Conservation (phyloP, 2,797 vertebrate genomes). For the Parauchenoglanis punctatus region DNA sequence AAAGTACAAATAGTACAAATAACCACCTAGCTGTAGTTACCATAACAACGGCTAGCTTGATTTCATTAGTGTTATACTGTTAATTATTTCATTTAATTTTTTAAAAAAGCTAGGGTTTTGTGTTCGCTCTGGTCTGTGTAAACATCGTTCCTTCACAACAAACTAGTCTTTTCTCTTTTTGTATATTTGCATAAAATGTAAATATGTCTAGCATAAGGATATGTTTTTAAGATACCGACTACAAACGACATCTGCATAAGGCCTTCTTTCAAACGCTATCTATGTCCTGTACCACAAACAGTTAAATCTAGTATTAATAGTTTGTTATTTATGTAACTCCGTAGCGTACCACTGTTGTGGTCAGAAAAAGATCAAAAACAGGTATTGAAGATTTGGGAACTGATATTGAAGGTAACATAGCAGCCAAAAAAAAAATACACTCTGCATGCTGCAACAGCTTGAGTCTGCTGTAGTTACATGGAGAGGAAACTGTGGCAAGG, state of each 20-base stretch:
- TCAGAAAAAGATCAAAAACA: background rate
- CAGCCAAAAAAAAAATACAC: background rate
- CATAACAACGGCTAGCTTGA: background rate
- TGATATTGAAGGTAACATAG: background rate
- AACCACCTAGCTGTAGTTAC: background rate
- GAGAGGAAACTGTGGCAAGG: conserved; percentile 61
- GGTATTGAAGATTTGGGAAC: background rate
- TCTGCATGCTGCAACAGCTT: background rate
- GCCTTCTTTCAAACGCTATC: too few species aligned
- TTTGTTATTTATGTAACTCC: background rate
- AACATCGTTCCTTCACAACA: too few species aligned
- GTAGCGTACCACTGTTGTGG: background rate
- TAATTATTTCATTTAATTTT: too few species aligned
- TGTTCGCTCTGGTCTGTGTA: too few species aligned
- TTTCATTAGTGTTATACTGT: too few species aligned
- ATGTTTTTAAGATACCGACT: background rate
- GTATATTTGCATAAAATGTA: too few species aligned
- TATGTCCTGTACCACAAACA: background rate
- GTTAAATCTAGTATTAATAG: background rate
- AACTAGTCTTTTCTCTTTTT: too few species aligned
- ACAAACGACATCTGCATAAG: background rate
- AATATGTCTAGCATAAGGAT: background rate
- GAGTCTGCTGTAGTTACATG: conserved; percentile 38
- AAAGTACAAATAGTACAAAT: background rate
- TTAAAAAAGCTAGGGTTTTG: too few species aligned